Conservation (phyloP, 2,113 vertebrate genomes). For the Cygnus buccinator region DNA sequence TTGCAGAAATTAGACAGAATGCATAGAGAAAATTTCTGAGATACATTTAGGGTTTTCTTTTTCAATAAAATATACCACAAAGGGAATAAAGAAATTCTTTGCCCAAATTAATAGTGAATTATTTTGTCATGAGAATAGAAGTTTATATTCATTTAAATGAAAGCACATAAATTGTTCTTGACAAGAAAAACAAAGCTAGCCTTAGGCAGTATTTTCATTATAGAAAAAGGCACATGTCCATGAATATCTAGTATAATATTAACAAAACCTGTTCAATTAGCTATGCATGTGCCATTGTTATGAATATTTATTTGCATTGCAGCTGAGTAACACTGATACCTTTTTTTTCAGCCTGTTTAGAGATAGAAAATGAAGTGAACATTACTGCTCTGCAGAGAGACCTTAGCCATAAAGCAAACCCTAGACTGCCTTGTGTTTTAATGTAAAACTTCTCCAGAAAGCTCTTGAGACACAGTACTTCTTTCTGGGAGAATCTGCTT, state of each 20-base stretch:
- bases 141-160: slow-evolving; percentile 84
- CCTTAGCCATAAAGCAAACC: background rate
- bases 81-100: slow-evolving; percentile 81
- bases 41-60: slow-evolving; percentile 63
- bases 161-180: slow-evolving; percentile 85
- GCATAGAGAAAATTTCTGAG: slow-evolving; percentile 59
- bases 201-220: slow-evolving; percentile 85
- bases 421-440: background rate
- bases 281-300: slow-evolving; percentile 80
- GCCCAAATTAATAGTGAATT: slow-evolving; percentile 80
- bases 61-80: slow-evolving; percentile 69
- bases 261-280: slow-evolving; percentile 86
- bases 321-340: slow-evolving; percentile 73
- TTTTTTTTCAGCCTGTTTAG: slow-evolving; percentile 67
- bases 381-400: slow-evolving; percentile 28
- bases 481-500: slow-evolving; percentile 13
- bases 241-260: slow-evolving; percentile 88
- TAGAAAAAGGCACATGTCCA: slow-evolving; percentile 84
- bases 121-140: slow-evolving; percentile 83
- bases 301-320: slow-evolving; percentile 82
- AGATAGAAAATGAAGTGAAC: slow-evolving; percentile 68
- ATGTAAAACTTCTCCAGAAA: slow-evolving; percentile 55
- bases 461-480: background rate
- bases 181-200: slow-evolving; percentile 86
- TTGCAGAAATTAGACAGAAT: slow-evolving; percentile 69